phyloP scores from a whole-genome alignment of 2,797 vertebrate genomes.

The Myripristis jacobus region DNA sequence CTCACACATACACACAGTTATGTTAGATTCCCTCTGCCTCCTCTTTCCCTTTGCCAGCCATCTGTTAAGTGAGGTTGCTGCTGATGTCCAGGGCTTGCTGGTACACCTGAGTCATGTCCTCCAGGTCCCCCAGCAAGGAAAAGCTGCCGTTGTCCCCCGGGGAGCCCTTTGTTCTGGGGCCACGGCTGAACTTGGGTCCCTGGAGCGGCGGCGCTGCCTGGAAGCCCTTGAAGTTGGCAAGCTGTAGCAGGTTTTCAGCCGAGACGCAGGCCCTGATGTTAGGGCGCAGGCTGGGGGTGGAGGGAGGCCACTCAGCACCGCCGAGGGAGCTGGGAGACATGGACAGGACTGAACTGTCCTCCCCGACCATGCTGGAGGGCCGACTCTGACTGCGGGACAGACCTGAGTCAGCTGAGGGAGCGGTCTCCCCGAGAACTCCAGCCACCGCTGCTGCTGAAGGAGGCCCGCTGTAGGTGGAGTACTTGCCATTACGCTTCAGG shows the following conservation, averaged over 20 bases:
- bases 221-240: conserved; percentile 94
- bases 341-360: conserved; percentile 88
- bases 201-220: conserved; percentile 89
- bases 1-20: conserved; percentile 37
- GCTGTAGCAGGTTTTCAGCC: conserved; percentile 95
- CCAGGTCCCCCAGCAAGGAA: conserved; percentile 97
- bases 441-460: conserved; percentile 73
- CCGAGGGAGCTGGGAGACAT: conserved; percentile 90
- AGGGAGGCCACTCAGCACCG: conserved; percentile 91
- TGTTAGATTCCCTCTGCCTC: conserved; percentile 47
- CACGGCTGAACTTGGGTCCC: conserved; percentile 90
- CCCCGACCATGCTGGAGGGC: conserved; percentile 93
- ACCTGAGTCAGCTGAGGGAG: conserved; percentile 81
- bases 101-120: conserved; percentile 99
- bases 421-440: conserved; percentile 76
- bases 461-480: conserved; percentile 86
- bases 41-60: conserved; percentile 46
- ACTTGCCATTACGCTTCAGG: conserved; percentile 96
- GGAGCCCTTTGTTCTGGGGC: conserved; percentile 85
- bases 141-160: conserved; percentile 97
- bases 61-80: conserved; percentile 92
- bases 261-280: conserved; percentile 95
- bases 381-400: conserved; percentile 96
- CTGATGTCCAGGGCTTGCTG: conserved; percentile 99
- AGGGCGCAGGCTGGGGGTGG: conserved; percentile 83